These are phyloP conservation scores for Drosophila antonietae DNA, from an alignment of 2,888 invertebrate species.

Conservation along the genomic window DNA sequence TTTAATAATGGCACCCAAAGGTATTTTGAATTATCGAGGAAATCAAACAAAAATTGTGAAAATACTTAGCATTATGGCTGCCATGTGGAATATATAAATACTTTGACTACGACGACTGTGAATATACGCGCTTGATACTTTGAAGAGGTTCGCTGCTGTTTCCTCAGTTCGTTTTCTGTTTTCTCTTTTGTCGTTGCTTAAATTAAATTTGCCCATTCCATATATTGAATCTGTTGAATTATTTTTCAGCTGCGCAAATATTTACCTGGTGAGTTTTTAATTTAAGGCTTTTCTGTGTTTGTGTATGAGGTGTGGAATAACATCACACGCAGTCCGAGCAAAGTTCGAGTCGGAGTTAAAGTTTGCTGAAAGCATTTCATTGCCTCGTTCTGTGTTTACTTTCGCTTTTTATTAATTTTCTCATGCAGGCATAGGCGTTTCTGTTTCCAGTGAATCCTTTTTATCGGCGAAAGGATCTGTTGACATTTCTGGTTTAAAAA, in stretches of 20 bases:
- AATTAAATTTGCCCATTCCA: constrained; percentile 18
- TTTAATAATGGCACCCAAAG: background rate
- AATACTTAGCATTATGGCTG: background rate
- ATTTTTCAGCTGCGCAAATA: constrained; percentile 37
- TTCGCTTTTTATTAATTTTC: constrained; percentile 58
- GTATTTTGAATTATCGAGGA: background rate
- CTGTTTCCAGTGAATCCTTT: constrained; percentile 18
- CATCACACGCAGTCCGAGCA: constrained; percentile 17
- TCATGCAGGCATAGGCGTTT: constrained; percentile 32
- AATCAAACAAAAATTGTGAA: background rate
- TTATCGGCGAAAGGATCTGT: constrained; percentile 22
- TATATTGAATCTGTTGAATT: constrained; percentile 1
- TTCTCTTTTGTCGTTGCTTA: constrained; percentile 6
- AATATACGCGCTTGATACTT: constrained; percentile 1
- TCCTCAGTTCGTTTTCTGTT: background rate
- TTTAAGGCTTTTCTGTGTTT: constrained; percentile 28
- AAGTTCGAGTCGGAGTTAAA: constrained; percentile 2
- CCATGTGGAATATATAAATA: background rate
- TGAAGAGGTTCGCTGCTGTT: background rate
- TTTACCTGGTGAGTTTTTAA: constrained; percentile 48
- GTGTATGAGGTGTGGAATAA: constrained; percentile 14
- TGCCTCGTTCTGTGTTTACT: constrained; percentile 48
- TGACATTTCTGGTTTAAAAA: constrained; percentile 32
- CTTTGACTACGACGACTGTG: background rate
- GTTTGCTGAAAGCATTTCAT: constrained; percentile 18